These are phyloP conservation scores for Papilio gigon DNA, from an alignment of 2,888 invertebrate species.

Conservation along the genomic window DNA sequence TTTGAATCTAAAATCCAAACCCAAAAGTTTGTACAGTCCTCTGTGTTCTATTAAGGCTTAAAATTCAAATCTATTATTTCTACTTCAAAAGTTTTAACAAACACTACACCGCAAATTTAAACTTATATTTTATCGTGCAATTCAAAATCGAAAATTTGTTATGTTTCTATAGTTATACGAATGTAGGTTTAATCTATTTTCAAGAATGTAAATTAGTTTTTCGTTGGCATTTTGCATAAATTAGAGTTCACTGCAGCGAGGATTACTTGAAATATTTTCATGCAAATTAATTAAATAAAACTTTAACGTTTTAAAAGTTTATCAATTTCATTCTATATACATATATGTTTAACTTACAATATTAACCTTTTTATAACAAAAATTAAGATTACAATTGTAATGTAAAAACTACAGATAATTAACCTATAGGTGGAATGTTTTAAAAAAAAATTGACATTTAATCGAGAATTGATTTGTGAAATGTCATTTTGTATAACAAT, in stretches of 20 bases:
- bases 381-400: too few relatives aligned
- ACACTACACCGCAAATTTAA: background rate
- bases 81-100: conserved; percentile 4
- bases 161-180: conserved; percentile 4
- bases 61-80: background rate
- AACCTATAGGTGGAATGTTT: too few relatives aligned
- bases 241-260: background rate
- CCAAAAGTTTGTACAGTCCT: background rate
- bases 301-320: too few relatives aligned
- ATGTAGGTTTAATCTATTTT: background rate
- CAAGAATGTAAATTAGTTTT: conserved; percentile 9
- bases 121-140: background rate
- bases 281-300: background rate
- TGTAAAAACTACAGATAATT: too few relatives aligned
- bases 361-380: too few relatives aligned
- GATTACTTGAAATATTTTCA: background rate
- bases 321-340: background rate
- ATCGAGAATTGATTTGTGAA: too few relatives aligned
- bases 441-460: too few relatives aligned
- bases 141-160: background rate
- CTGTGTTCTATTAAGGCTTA: background rate
- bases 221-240: background rate
- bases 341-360: too few relatives aligned
- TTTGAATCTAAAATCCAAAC: conserved; percentile 7
- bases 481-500: too few relatives aligned